Conservation (phyloP, 1,140 invertebrate genomes). For the Solenopsis fugax region DNA sequence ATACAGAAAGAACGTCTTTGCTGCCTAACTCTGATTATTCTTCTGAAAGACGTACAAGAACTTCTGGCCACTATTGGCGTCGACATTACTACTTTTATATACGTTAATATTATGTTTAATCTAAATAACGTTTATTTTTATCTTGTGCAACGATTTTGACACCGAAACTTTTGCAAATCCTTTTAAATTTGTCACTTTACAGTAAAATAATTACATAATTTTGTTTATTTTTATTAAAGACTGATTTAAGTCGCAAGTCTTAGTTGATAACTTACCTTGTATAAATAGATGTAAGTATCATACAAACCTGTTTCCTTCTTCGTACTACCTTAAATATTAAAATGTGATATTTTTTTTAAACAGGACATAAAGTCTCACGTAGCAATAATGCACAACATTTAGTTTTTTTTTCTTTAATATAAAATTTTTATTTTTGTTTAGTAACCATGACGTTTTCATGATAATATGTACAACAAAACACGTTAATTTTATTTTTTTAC, state of each 20-base stretch:
- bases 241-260: not conserved
- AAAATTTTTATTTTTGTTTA: constrained; percentile 12
- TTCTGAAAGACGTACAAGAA: not conserved
- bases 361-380: not conserved
- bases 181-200: not conserved
- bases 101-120: not conserved
- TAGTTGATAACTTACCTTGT: not conserved
- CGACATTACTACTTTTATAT: not conserved
- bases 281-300: constrained; percentile 1
- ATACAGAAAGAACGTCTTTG: not conserved
- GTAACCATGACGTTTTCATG: not conserved
- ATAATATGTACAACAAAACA: not conserved
- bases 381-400: constrained; percentile 9
- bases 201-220: not conserved
- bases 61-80: not conserved
- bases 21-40: not conserved
- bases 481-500: constrained; percentile 2
- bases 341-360: constrained; percentile 16
- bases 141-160: not conserved
- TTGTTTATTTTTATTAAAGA: not conserved
- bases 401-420: not conserved
- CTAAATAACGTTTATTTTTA: no score
- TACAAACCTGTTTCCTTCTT: constrained; percentile 8
- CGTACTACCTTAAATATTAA: constrained; percentile 11
- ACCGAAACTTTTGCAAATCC: not conserved